phyloP scores from a whole-genome alignment of 2,797 vertebrate species.

The Mormyrops boulengeri region DNA sequence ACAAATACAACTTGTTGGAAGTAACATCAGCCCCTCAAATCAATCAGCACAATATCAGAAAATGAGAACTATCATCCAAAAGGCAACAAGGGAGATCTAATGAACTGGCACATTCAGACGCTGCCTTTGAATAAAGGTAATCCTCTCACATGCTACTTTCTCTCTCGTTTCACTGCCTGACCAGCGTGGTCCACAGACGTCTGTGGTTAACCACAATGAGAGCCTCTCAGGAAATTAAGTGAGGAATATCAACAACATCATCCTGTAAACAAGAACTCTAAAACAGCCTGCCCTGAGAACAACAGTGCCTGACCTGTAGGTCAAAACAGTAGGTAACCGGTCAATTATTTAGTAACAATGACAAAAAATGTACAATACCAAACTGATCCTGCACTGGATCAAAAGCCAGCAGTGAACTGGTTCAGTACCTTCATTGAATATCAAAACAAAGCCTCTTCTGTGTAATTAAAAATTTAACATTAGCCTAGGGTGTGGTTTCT shows the following conservation, averaged over 20 bases:
- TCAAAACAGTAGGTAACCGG: background rate
- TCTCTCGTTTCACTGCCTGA: background rate
- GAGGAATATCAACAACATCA: conserved; percentile 44
- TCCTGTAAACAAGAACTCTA: background rate
- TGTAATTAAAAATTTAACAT: conserved; percentile 8
- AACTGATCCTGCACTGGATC: background rate
- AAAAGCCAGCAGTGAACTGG: conserved; percentile 4
- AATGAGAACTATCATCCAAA: background rate
- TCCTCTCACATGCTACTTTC: background rate
- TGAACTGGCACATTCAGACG: background rate
- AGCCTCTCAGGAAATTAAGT: background rate
- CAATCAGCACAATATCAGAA: background rate
- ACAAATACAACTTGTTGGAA: background rate
- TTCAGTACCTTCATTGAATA: conserved; percentile 6
- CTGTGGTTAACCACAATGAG: background rate
- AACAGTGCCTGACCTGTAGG: background rate
- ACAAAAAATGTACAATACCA: conserved; percentile 3
- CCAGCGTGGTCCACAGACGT: background rate
- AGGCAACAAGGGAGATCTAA: background rate
- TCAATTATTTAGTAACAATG: conserved; percentile 1
- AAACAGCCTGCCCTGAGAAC: background rate
- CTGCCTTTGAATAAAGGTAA: background rate
- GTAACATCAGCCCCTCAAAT: background rate
- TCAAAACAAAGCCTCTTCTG: conserved; percentile 5
- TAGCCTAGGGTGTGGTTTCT: conserved; percentile 35